phyloP scores from a whole-genome alignment of 2,113 vertebrate species.

The Phyllostomus discolor region DNA sequence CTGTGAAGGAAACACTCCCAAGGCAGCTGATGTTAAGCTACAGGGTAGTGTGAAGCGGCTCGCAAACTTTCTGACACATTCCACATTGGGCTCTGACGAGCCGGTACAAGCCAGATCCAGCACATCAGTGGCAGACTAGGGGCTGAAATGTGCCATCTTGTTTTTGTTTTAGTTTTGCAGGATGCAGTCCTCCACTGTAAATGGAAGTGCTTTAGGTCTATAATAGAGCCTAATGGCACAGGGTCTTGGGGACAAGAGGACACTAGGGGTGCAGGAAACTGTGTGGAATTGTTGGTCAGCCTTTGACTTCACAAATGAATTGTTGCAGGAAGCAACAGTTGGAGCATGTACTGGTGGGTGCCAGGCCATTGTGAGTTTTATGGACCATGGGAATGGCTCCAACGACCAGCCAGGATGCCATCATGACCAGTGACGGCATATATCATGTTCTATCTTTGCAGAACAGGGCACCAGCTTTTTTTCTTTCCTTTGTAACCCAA shows the following conservation, averaged over 20 bases:
- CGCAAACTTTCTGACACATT: background rate
- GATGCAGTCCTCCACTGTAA: background rate
- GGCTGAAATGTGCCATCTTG: background rate
- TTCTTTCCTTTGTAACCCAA: background rate
- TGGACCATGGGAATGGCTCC: background rate
- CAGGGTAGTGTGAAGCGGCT: background rate
- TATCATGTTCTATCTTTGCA: background rate
- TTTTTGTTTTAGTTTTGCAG: background rate
- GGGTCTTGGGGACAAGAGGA: background rate
- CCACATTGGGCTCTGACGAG: background rate
- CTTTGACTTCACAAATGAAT: background rate
- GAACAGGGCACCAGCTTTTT: background rate
- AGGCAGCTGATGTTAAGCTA: background rate
- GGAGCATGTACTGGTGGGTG: background rate
- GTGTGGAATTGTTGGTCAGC: background rate
- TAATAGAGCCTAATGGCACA: background rate
- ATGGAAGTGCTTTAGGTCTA: background rate
- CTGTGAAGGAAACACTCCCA: background rate
- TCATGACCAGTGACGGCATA: background rate
- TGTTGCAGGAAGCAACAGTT: background rate
- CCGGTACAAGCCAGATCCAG: background rate
- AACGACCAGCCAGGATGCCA: background rate
- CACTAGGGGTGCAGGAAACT: background rate
- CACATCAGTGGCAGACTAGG: background rate
- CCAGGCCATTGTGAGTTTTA: background rate